Base-by-base conservation (phyloP, 2,888 invertebrate species). In the Drosophila pegasa region DNA sequence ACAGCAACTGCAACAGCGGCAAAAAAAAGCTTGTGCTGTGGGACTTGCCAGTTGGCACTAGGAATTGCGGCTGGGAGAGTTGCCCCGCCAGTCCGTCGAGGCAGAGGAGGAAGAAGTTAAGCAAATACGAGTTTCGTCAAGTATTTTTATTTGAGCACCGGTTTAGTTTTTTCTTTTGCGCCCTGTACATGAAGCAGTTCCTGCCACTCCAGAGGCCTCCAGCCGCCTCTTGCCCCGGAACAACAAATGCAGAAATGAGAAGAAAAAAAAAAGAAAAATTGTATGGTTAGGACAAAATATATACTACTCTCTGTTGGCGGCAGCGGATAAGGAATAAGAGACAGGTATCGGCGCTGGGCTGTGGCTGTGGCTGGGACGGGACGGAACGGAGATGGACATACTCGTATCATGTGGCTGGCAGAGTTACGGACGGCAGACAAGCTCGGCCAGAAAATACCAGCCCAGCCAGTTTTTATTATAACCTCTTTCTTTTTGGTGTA, bases 61-160 rank as follows among this genome's bases (percentile, higher is more conserved):
- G 38, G 52, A 62, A 58, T 47, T 62, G 78, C 47, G 73, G 47
- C 52, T 56, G 57, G 37, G 35, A 16, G 61, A 51, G 60, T 45
- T 52, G 52, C 37, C 27, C 27, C 38, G 52, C 52, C 52, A 27
- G 56, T 33, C 60, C 43, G 60, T 50, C 87, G 48, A n/a, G 20
- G 48, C 31, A 48, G 48, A 48, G 33, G 47, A 20, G 20, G 80
- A 79, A 73, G 82, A 82, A 71, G 69, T 80, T 84, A 75, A 84
- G 84, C 85, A 88, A 84, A 88, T 85, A 85, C 85, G 56, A 84
- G 85, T 85, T 85, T 85, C 73, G 72, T 75, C 65, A 86, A 82
- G 87, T 80, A 86, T 82, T 82, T 82, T 83, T 78, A 71, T 88
- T 73, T 83, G 72, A 83, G 71, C 75, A 77, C 79, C 75, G 74